Conservation (phyloP, 2,797 vertebrate species). For the Coregonus sp. region DNA sequence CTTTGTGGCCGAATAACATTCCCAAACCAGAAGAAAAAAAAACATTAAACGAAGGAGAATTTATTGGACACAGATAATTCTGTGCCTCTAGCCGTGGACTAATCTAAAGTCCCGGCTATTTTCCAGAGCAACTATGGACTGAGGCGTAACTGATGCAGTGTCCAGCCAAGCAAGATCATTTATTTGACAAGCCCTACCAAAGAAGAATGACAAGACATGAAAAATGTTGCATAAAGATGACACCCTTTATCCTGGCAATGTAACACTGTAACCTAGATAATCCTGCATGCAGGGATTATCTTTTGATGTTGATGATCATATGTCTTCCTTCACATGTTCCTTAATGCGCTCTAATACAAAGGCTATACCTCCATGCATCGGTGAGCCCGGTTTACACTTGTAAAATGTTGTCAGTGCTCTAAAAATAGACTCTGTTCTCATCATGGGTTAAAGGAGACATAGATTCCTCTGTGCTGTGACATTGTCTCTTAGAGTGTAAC, state of each 20-base stretch:
- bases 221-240: constrained; percentile 61
- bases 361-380: constrained; percentile 28
- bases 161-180: constrained; percentile 70
- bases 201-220: constrained; percentile 61
- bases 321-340: constrained; percentile 25
- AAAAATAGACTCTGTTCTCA: constrained; percentile 54
- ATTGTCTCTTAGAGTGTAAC: constrained; percentile 29
- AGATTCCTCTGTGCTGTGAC: constrained; percentile 24
- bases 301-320: constrained; percentile 46
- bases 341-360: constrained; percentile 35
- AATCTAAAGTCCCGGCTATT: constrained; percentile 60
- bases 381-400: constrained; percentile 36
- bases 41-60: constrained; percentile 24
- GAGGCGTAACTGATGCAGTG: constrained; percentile 62
- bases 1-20: constrained; percentile 40
- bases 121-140: constrained; percentile 56
- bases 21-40: constrained; percentile 6
- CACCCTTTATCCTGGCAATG: constrained; percentile 34
- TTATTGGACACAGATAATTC: constrained; percentile 50
- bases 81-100: constrained; percentile 41
- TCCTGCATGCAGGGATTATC: constrained; percentile 23
- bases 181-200: constrained; percentile 68
- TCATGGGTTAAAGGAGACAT: constrained; percentile 42
- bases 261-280: constrained; percentile 27
- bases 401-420: constrained; percentile 53